Conservation (phyloP, 2,113 vertebrate genomes). For the Gobio gobio region DNA sequence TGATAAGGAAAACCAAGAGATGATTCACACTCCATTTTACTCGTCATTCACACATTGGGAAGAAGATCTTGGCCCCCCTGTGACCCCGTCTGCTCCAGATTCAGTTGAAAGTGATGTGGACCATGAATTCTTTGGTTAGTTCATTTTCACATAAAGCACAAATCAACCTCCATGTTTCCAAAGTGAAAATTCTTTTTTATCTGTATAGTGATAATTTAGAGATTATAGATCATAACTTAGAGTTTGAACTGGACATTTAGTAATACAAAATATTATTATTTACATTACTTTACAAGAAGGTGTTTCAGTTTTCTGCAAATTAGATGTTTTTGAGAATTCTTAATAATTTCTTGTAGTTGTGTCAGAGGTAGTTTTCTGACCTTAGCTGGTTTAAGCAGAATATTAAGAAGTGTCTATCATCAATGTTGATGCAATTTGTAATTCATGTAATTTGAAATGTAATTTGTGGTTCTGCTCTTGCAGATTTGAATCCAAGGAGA, state of each 20-base stretch:
- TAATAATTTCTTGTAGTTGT: neutral
- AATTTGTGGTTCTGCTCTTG: neutral
- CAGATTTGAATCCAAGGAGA: conserved; percentile 15
- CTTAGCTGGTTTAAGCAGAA: neutral
- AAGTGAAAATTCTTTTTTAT: neutral
- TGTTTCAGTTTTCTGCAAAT: neutral
- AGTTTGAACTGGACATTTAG: neutral
- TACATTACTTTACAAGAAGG: neutral
- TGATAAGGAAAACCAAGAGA: conserved; percentile 61
- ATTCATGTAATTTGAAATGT: too few species aligned
- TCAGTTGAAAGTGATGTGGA: conserved; percentile 66
- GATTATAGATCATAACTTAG: neutral
- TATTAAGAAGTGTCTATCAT: neutral
- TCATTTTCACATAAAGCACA: conserved; percentile 11
- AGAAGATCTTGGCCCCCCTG: conserved; percentile 66
- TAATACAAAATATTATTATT: neutral
- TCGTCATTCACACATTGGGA: conserved; percentile 52
- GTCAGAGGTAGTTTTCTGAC: neutral
- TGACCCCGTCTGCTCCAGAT: conserved; percentile 65
- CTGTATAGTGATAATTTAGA: neutral
- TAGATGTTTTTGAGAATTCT: neutral
- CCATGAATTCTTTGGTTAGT: conserved; percentile 61
- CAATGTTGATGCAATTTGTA: neutral
- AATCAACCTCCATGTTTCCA: neutral
- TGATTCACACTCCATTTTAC: neutral